Base-by-base conservation (phyloP, 2,113 vertebrate genomes). In the Herpailurus yagouaroundi region DNA sequence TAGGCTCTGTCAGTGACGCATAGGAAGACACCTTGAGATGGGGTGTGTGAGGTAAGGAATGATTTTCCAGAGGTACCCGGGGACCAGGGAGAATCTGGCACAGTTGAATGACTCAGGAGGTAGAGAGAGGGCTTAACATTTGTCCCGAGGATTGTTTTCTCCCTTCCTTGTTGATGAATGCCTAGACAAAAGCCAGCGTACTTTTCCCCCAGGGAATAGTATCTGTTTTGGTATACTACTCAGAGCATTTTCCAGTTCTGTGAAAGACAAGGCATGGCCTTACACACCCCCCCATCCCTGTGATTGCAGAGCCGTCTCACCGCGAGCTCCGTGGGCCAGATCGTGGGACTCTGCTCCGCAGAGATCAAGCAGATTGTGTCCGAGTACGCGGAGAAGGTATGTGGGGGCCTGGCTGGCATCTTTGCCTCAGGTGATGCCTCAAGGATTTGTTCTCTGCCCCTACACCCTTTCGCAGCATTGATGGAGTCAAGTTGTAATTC, bases 291-390 rank as follows among this genome's bases (percentile, higher is more conserved):
- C 6, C 45, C 27, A n/a, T 66, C 90, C 57, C 15, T 96, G 11
- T 93, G 41, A 87, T 98, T 99, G 27, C 98, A 99, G 99, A 99
- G 99, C 89, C 99, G 99, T 92, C 98, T 99, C 97, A 99, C 99
- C 0, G 99, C 99, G 0, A 99, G 99, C 96, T 99, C 99, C 6
- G 99, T 99, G 97, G 99, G 99, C 77, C 99, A 99, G 98, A 99
- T 99, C 4, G 99, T 99, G 81, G 99, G 99, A 19, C 99, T 99
- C 3, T 99, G 99, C 98, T 99, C 99, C 2, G 99, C 99, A 11
- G 99, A 99, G 98, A 99, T 99, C 98, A 99, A 99, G 93, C 99
- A 99, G 98, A 99, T 99, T 1, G 99, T 99, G 25, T 99, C 99
- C 0, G 99, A 99, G 95, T 99, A 99, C 0, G 99, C 99, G 0